Evolutionary conservation across 2,113 vertebrate genomes (phyloP), one percentile per base, ranked within the genome.

Genomic region (Aplodontia rufa): DNA sequence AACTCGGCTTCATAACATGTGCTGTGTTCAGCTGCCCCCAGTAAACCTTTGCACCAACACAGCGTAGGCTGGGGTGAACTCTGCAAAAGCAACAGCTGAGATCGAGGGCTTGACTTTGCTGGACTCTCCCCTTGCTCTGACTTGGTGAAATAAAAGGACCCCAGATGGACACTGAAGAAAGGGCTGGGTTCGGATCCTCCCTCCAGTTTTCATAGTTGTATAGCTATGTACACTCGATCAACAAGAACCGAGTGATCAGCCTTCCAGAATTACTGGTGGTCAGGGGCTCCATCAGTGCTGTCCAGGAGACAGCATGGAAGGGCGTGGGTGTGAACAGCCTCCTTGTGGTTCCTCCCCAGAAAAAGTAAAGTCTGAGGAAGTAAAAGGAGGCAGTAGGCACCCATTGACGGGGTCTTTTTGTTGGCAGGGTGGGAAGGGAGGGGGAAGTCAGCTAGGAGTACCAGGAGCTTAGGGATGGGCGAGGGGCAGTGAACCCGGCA

Each of bases 1-100:
- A 97, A 98, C 97, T 60, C 97, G 97, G 96, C 96, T 96, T 97
- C 96, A 96, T 97, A 97, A 91, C 91, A 72, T 0, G 80, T 85
- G 97, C 91, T 92, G 11, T 90, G 97, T 93, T 93, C 81, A 6
- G 79, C 45, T 89, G 96, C 75, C 93, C 90, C 58, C 96, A 55
- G 96, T 83, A 95, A 74, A 72, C 79, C 97, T 97, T 97, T 97
- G 98, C 96, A 97, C 97, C 92, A 94, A 72, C 24, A 4, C 4
- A 1, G 37, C 24, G 40, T 19, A 22, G 72, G 42, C 1, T 66
- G 20, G n/a, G 20, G 19, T n/a, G 37, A 86, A 35, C n/a, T 71
- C 69, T 17, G 24, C 80, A 28, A 97, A 94, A 87, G 82, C 94
- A 82, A 84, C 90, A 69, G 94, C 97, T 97, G 96, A 93, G 87